Evolutionary conservation across 2,888 invertebrate genomes (phyloP).

Genomic region (Sipunculus nudus): DNA sequence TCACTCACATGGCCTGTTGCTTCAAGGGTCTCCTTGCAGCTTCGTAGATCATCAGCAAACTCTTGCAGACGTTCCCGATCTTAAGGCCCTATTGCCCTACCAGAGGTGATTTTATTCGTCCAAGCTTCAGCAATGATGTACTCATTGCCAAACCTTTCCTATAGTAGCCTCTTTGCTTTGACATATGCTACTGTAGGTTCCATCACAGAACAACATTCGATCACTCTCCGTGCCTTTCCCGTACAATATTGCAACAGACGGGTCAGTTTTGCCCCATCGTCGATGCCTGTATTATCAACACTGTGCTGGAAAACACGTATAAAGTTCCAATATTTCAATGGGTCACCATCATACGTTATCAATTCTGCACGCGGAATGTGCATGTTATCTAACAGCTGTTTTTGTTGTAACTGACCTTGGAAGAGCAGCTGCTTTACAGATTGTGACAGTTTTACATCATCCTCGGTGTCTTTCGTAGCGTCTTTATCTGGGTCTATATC

Average conservation of each 20-base stretch:
- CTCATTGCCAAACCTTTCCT: constrained; percentile 11
- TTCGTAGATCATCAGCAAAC: constrained; percentile 8
- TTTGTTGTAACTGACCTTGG: no score
- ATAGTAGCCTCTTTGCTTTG: constrained; percentile 20
- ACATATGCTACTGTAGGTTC: background rate
- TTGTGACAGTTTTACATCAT: no score
- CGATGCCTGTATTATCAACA: background rate
- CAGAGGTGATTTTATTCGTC: constrained; percentile 1
- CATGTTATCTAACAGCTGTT: background rate
- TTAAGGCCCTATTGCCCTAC: background rate
- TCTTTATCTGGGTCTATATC: no score
- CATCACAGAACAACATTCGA: background rate
- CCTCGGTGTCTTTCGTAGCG: no score
- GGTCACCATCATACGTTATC: background rate
- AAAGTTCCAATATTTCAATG: background rate
- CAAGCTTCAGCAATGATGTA: constrained; percentile 1
- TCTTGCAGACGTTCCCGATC: background rate
- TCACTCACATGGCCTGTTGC: background rate
- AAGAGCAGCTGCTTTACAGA: no score
- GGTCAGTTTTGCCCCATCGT: background rate
- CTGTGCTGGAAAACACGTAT: background rate
- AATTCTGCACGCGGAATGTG: background rate
- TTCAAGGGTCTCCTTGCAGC: background rate
- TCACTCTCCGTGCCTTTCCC: background rate
- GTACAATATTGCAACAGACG: background rate